These are phyloP conservation scores for Balaeniceps rex DNA, from an alignment of 2,113 vertebrate species.

Conservation along the genomic window DNA sequence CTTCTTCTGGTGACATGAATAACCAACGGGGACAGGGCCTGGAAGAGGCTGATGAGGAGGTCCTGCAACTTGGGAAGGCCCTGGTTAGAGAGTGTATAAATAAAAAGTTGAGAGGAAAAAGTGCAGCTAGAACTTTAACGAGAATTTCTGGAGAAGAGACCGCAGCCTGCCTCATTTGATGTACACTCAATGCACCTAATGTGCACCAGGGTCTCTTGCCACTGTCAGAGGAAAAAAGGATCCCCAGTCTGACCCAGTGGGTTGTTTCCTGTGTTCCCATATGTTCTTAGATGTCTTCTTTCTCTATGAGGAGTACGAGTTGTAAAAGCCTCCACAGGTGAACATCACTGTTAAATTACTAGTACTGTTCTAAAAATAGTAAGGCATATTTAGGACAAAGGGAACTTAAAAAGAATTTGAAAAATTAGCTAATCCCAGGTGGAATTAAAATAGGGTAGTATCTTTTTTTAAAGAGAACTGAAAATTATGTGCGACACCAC, in stretches of 20 bases:
- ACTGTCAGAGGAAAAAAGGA: not conserved
- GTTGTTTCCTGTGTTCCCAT: not conserved
- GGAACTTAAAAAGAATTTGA: not conserved
- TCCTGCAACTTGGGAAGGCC: not conserved
- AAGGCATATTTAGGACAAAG: not conserved
- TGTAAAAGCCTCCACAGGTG: not conserved
- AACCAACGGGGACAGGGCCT: not conserved
- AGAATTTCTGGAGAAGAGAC: not conserved
- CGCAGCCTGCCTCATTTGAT: not conserved
- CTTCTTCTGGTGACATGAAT: not conserved
- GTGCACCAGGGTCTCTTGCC: not conserved
- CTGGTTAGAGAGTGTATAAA: not conserved
- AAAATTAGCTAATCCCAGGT: not conserved
- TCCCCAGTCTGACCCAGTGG: not conserved
- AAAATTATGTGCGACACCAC: not conserved
- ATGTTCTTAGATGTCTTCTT: not conserved
- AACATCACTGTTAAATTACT: not conserved
- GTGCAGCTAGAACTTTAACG: not conserved
- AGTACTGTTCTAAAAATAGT: not conserved
- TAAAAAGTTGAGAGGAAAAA: not conserved
- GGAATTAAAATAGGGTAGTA: not conserved
- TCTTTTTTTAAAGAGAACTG: not conserved
- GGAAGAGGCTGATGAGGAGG: not conserved
- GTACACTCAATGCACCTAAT: not conserved
- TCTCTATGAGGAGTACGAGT: not conserved